Evolutionary conservation across 2,888 invertebrate species (phyloP).

Genomic region (Ormia ochracea): DNA sequence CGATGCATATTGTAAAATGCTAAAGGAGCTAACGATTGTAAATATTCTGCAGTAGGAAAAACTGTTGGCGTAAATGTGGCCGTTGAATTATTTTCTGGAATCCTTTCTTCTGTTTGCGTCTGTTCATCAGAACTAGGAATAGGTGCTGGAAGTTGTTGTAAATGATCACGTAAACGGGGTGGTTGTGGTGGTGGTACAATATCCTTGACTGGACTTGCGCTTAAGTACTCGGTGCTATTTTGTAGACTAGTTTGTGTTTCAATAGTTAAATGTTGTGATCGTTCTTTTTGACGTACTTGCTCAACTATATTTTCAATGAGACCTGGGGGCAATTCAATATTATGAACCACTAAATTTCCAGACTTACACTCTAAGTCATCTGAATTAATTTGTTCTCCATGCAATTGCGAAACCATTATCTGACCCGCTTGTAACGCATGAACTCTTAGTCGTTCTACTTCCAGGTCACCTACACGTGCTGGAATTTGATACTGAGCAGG

Average conservation of each 20-base stretch:
- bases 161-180: conserved; percentile 66
- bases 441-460: conserved; percentile 87
- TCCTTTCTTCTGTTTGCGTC: conserved; percentile 70
- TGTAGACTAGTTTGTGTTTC: conserved; percentile 76
- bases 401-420: conserved; percentile 88
- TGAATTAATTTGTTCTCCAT: conserved; percentile 84
- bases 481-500: conserved; percentile 64
- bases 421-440: conserved; percentile 87
- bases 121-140: conserved; percentile 69
- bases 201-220: conserved; percentile 50
- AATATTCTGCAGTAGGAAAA: conserved; percentile 77
- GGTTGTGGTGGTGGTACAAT: conserved; percentile 70
- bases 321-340: conserved; percentile 83
- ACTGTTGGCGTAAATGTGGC: conserved; percentile 78
- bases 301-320: conserved; percentile 83
- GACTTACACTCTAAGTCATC: conserved; percentile 85
- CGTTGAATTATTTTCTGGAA: conserved; percentile 5
- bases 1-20: conserved; percentile 77
- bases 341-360: conserved; percentile 82
- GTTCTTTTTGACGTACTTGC: conserved; percentile 75
- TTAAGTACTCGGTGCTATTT: conserved; percentile 66
- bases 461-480: conserved; percentile 81
- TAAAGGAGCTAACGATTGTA: conserved; percentile 79
- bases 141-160: conserved; percentile 28
- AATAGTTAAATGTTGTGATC: conserved; percentile 70